Evolutionary conservation across 1,140 invertebrate species (phyloP).

Genomic region (Neuroterus valhalla): DNA sequence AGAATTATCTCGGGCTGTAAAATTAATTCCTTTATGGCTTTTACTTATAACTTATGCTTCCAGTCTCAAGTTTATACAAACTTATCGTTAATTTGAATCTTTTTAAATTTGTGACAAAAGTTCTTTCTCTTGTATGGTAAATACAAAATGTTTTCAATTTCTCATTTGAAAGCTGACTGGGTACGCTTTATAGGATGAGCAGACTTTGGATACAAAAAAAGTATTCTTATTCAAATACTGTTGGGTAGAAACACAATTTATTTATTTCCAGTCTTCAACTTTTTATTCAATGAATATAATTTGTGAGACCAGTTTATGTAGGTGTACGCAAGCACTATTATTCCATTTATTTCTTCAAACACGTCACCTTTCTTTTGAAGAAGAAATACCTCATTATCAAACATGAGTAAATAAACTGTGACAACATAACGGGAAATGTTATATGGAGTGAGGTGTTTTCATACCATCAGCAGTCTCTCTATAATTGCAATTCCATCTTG

Average conservation of each 20-base stretch:
- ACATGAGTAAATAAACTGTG: not conserved
- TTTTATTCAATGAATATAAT: slow-evolving; percentile 9
- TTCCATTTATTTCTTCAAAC: not conserved
- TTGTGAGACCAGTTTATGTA: not conserved
- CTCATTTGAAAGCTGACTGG: too few relatives aligned
- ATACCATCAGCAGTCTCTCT: slow-evolving; percentile 9
- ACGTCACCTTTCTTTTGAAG: not conserved
- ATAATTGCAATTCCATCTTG: slow-evolving; percentile 1
- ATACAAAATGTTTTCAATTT: too few relatives aligned
- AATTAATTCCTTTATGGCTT: not conserved
- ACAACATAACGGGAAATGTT: slow-evolving; percentile 13
- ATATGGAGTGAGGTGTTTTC: slow-evolving; percentile 20
- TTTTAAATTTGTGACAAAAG: not conserved
- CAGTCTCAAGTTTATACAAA: not conserved
- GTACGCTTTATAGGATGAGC: too few relatives aligned
- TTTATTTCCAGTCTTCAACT: not conserved
- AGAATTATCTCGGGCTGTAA: slow-evolving; percentile 24
- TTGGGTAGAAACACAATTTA: too few relatives aligned
- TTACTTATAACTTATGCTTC: not conserved
- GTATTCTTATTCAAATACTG: too few relatives aligned
- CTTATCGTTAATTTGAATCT: not conserved
- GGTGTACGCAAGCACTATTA: not conserved
- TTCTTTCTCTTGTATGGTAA: not conserved
- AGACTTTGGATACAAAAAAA: too few relatives aligned
- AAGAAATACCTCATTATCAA: slow-evolving; percentile 9